Base-by-base conservation (phyloP, 2,797 vertebrate species). In the Gorsachius magnificus region DNA sequence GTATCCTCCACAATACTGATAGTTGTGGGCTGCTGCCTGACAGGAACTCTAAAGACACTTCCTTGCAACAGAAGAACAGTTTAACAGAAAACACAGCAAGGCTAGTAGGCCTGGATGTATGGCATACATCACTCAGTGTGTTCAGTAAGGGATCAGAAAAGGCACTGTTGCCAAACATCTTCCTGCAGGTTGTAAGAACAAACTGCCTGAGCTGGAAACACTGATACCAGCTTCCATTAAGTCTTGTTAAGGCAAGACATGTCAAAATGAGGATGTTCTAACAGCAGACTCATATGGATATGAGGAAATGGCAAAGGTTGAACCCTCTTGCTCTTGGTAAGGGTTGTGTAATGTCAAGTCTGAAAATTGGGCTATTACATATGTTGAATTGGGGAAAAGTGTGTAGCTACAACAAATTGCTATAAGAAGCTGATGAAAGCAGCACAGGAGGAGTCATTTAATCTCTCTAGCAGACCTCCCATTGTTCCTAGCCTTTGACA, bases 101-200 rank as follows among this genome's bases (percentile, higher is more conserved):
- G 16, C 5, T 63, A 43, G 22, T 24, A 41, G 43, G 22, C 4
- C 20, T 60, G 54, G 6, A 17, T 31, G 16, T 29, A 33, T 9
- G 11, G 6, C 13, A 28, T 24, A 9, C 13, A 33, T 46, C 3
- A 45, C 8, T 56, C 19, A 26, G 8, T 13, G 13, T 38, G 19
- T 25, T 70, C 53, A 38, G 20, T 18, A 36, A 66, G 26, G 16
- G 5, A 35, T 26, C 3, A 14, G 57, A 74, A 89, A 36, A 20
- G 13, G 5, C 19, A 5, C 17, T 38, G 5, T 15, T 82, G 21
- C 16, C 33, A 68, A 46, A 38, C 0, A 0, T 60, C 11, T n/a
- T 63, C 48, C 25, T 26, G 43, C 10, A 60, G 6, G 6, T 33
- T 33, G 4, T 0, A 38, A 36, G 31, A 81, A 46, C 8, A 68